Evolutionary conservation across 2,888 invertebrate species (phyloP), one percentile per base, ranked within the genome.

Genomic region (Phyllotreta striolata): DNA sequence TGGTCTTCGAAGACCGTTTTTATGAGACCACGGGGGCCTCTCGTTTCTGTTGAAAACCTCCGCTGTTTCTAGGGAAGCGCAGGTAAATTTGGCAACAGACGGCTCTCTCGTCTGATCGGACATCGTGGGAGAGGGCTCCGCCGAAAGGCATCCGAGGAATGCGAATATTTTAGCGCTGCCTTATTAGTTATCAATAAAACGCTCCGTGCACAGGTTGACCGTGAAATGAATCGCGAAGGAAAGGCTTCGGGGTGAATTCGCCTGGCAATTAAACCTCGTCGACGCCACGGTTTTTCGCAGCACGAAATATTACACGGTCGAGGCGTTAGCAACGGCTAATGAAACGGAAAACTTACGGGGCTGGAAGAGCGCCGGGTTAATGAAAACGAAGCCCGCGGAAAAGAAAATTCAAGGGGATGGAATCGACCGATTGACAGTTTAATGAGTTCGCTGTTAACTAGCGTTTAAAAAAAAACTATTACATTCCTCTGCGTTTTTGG

Each of bases 111-210:
- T 24, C 24, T 24, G 2, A 24, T 24, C 24, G 24, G 24, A 24
- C 76, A 79, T 80, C 81, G 80, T 81, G 81, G 81, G 81, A 81
- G 80, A 81, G 78, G 79, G 76, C 76, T 77, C 76, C n/a, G 76
- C 76, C 73, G 66, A 69, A 70, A 77, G 78, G 77, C 74, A 79
- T 80, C 76, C 74, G 65, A 77, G 70, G 81, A 80, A 81, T 81
- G 81, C 79, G 77, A 68, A 79, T 79, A 79, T 80, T 79, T 80
- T 78, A 79, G 79, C 80, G 78, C 79, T 78, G 78, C 77, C 77
- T 80, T 78, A 79, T 79, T 79, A 80, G 76, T 75, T 74, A 74
- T 74, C 73, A 72, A 73, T 73, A 63, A 63, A 46, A 52, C 70
- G 70, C 71, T 68, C 64, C 60, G 40, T 55, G 43, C 55, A 44